Evolutionary conservation across 2,888 invertebrate genomes (phyloP).

Genomic region (Mythimna loreyi): DNA sequence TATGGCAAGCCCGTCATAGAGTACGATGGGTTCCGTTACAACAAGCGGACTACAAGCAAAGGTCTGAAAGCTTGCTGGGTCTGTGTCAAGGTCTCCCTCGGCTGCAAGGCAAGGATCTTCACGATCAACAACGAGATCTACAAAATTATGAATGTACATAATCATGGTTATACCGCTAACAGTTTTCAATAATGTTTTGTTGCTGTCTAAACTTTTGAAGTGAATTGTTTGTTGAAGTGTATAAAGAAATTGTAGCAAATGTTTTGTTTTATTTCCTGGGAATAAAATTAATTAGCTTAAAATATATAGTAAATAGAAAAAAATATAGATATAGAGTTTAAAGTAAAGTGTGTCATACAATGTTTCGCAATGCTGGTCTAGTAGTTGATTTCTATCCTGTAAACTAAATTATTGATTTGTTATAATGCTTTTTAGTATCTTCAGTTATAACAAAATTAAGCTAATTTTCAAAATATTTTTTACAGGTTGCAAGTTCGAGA

Average conservation of each 20-base stretch:
- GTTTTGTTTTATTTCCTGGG: slow-evolving; percentile 1
- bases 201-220: neutral
- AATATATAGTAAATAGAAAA: too few relatives aligned
- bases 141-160: slow-evolving; percentile 28
- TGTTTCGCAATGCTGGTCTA: too few relatives aligned
- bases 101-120: slow-evolving; percentile 52
- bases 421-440: neutral
- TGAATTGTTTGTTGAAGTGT: neutral
- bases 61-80: slow-evolving; percentile 41
- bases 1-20: slow-evolving; percentile 48
- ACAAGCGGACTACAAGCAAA: slow-evolving; percentile 25
- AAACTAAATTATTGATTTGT: neutral
- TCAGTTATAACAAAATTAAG: neutral
- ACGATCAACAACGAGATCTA: slow-evolving; percentile 37
- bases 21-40: slow-evolving; percentile 49
- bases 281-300: too few relatives aligned
- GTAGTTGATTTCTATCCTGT: neutral
- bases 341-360: neutral
- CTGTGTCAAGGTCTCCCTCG: slow-evolving; percentile 42
- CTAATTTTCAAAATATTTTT: slow-evolving; percentile 9
- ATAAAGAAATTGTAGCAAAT: neutral
- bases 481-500: slow-evolving; percentile 67
- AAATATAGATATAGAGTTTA: too few relatives aligned
- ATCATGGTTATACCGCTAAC: slow-evolving; percentile 23
- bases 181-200: neutral